Conservation (phyloP, 2,113 vertebrate species). For the Cathartes aura region DNA sequence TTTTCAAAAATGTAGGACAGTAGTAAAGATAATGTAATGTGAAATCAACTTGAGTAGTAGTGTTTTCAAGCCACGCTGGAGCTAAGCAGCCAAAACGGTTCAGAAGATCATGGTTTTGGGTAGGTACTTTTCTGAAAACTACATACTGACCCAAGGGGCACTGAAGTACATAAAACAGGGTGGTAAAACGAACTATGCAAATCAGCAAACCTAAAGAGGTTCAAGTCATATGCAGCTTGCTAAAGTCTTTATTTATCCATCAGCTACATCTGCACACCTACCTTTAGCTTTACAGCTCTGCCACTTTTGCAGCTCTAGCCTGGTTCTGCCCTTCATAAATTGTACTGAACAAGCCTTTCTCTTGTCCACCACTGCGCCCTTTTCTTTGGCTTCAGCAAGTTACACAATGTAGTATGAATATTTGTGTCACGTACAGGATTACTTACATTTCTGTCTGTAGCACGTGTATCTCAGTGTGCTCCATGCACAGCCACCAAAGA, state of each 20-base stretch:
- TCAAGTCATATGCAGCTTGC: background rate
- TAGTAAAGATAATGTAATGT: background rate
- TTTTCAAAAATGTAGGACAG: background rate
- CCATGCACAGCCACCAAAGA: background rate
- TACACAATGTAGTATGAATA: fast-evolving
- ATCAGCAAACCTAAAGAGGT: background rate
- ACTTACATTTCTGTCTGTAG: background rate
- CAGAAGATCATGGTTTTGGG: background rate
- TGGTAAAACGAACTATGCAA: fast-evolving
- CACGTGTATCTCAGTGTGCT: fast-evolving
- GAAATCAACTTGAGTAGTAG: background rate
- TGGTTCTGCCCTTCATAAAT: background rate
- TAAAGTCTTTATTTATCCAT: background rate
- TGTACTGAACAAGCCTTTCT: background rate
- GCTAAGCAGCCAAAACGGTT: background rate
- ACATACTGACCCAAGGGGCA: background rate
- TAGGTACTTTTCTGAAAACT: background rate
- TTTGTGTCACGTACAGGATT: too few relatives aligned
- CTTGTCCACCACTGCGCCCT: background rate
- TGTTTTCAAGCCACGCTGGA: background rate
- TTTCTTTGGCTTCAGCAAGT: background rate
- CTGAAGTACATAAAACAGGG: background rate
- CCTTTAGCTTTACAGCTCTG: background rate
- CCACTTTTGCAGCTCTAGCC: background rate
- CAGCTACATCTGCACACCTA: background rate